These are phyloP conservation scores for Hydra vulgaris DNA, from an alignment of 30 jellyfish, hydroid and myxozoan genomes.

Conservation along the genomic window DNA sequence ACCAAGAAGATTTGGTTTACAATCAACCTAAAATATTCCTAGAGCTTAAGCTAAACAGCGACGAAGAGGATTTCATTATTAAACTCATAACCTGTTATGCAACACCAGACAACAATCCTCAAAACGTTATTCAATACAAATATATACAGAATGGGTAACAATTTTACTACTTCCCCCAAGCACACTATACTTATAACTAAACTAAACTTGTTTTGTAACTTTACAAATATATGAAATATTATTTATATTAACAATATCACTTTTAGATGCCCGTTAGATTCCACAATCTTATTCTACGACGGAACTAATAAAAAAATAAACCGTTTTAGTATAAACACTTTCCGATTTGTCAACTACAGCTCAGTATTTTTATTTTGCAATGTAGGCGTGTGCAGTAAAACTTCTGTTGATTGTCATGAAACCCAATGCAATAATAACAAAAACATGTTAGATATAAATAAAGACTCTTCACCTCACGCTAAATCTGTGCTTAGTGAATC, in stretches of 20 bases:
- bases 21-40: neutral
- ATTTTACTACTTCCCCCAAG: too few species aligned
- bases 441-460: neutral
- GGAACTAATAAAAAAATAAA: neutral
- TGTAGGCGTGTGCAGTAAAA: neutral
- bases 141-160: conserved; percentile 9
- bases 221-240: neutral
- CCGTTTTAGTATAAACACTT: neutral
- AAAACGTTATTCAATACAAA: neutral
- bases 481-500: too few species aligned
- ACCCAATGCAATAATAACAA: neutral
- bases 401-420: neutral
- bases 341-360: neutral
- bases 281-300: neutral
- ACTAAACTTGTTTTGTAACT: too few species aligned
- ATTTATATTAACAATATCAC: neutral
- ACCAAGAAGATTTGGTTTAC: neutral
- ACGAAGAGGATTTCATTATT: neutral
- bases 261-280: neutral
- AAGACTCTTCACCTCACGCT: too few species aligned
- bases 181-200: too few species aligned
- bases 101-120: conserved; percentile 5
- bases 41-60: neutral
- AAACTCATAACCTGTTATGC: conserved; percentile 9
- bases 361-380: neutral